Base-by-base conservation (phyloP, 2,888 invertebrate genomes). In the Agonopterix subpropinquella region DNA sequence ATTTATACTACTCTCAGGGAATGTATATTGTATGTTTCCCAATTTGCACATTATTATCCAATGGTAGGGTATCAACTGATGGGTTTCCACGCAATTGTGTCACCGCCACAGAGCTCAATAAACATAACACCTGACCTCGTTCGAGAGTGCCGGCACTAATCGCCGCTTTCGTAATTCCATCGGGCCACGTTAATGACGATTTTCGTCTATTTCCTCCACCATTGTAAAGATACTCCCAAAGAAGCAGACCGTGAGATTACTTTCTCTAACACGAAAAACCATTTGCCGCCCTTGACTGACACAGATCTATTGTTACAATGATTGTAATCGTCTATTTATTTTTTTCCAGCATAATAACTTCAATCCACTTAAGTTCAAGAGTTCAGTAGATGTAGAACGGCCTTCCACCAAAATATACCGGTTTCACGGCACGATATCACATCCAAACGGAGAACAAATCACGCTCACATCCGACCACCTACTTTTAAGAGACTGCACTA, bases 351-450 rank as follows among this genome's bases (percentile, higher is more conserved):
- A 93, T 86, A 82, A 89, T 63, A 89, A 91, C 52, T 96, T 96
- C 79, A 92, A 92, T 64, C 94, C 96, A 45, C 90, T 92, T 61
- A 94, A 94, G 79, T 97, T 97, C 77, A 91, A 91, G 55, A 95
- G 95, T 72, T 90, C 92, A 44, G 92, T 98, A 49, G 97, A 98
- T 87, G 97, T 98, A 62, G 98, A 98, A 81, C 92, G 95, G 49
- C 98, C 98, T 9, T 97, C 97, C 64, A 97, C 98, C 53, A 97
- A 97, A 88, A 95, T 98, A 74, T 98, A 98, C 81, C 92, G 96
- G 70, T 98, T 98, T 80, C 94, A 95, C 68, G 98, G 98, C 50
- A 94, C 93, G 56, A 92, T 97, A 66, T 92, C 95, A 53, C 95
- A 96, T 80, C 93, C 94, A 10, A 90, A 93, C 65, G 95, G 95